A percentile compares a stretch with the other conserved stretches of the same genome.
phyloP scores from a whole-genome alignment of 2,797 vertebrate species.

The Acomys russatus region DNA sequence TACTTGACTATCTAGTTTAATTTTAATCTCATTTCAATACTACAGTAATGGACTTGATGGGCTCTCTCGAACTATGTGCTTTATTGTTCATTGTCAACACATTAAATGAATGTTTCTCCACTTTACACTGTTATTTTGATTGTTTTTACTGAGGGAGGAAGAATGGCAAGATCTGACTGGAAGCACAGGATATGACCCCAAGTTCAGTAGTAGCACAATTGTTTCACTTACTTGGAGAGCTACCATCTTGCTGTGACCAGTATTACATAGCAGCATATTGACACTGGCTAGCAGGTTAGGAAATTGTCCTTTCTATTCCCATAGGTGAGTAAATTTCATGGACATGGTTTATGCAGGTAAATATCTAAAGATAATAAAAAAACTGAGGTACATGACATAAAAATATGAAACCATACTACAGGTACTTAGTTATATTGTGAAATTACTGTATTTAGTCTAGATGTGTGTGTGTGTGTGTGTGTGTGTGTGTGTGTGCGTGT shows the following conservation, averaged over 20 bases:
- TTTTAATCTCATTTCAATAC: neutral
- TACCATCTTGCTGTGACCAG: neutral
- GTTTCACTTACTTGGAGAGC: neutral
- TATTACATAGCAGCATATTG: neutral
- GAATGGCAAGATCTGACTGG: neutral
- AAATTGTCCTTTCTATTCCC: accelerated
- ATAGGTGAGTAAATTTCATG: neutral
- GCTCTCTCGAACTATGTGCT: neutral
- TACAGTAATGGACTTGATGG: neutral
- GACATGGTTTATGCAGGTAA: neutral
- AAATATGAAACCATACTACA: neutral
- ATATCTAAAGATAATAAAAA: neutral
- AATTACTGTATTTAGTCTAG: neutral
- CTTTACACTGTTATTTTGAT: no score
- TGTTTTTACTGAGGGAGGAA: no score
- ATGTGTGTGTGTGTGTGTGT: no score
- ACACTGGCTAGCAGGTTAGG: neutral
- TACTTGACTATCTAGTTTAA: neutral
- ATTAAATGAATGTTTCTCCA: no score
- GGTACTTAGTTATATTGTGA: neutral
- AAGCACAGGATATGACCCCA: neutral
- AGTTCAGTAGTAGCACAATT: neutral
- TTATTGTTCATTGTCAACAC: no score
- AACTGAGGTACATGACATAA: neutral
- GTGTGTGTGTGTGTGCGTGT: no score